Evolutionary conservation across 2,888 invertebrate species (phyloP), one percentile per base, ranked within the genome.

Genomic region (Hemaris fuciformis): DNA sequence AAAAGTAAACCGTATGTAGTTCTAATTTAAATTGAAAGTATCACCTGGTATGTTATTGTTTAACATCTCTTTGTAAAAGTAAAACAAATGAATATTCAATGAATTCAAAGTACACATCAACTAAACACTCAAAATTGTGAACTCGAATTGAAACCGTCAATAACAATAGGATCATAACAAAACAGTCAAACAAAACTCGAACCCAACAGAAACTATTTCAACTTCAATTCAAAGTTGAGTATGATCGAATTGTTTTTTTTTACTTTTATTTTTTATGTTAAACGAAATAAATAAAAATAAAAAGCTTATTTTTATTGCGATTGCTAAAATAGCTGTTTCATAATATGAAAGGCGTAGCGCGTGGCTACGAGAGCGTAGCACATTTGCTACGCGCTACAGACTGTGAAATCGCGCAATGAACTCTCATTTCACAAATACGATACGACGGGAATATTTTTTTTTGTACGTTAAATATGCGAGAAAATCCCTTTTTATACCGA

Each of bases 381-480:
- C 27, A 18, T 68, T 69, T 60, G 75, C 76, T 83, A 79, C 80
- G 80, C 71, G 67, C 59, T 75, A 77, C 80, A 76, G 78, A 73
- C 71, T 73, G 63, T 73, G 69, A 73, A 76, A 76, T 72, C 63
- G 27, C 15, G 48, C 59, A 48, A 60, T 38, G 56, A 57, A 64
- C 62, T 48, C 41, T 27, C 56, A 41, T 53, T 58, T 31, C 45
- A 13, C 2, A 8, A 20, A 53, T 23, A 27, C 15, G 18, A n/a
- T n/a, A 10, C 7, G 15, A 25, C 7, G 15, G 15, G 25, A 8
- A 45, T 45, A 8, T 20, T 20, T 18, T 45, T 45, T 45, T 45
- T 3, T 18, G 2, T 22, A 20, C 34, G 7, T 38, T 20, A 34
- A 2, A 38, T 38, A 38, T n/a, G 10, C 31, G 31, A 31, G 38